These are phyloP conservation scores for Malurus splendens DNA, from an alignment of 2,797 vertebrate species.

Conservation along the genomic window DNA sequence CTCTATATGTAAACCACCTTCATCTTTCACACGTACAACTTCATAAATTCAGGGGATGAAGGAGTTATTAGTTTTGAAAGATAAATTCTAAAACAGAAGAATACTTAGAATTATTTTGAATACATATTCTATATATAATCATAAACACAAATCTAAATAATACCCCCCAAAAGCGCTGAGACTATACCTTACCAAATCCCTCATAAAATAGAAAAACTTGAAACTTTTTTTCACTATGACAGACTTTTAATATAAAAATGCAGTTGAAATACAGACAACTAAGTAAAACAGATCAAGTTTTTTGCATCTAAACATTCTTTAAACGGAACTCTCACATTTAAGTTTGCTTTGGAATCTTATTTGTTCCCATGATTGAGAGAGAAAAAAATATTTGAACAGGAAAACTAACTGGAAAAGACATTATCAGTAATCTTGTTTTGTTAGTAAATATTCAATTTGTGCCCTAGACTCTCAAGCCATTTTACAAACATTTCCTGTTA, in stretches of 20 bases:
- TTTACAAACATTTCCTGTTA: conserved; percentile 27
- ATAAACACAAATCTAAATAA: not conserved
- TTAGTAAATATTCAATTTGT: not conserved
- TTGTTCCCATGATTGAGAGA: not conserved
- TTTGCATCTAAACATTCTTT: not conserved
- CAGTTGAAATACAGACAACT: not conserved
- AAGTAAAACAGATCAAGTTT: not conserved
- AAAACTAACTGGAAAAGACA: not conserved
- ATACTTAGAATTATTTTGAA: not conserved
- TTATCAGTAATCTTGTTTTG: not conserved
- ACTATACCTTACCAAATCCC: not conserved
- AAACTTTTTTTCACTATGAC: not conserved
- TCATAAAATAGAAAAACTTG: not conserved
- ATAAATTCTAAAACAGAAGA: not conserved
- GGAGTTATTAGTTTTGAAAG: not conserved
- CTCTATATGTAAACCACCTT: not conserved
- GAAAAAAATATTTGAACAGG: not conserved
- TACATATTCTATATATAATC: not conserved
- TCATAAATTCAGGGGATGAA: not conserved
- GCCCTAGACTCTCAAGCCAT: not conserved
- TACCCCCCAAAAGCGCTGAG: not conserved
- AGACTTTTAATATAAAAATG: not conserved
- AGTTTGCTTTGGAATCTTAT: not conserved
- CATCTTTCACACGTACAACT: not conserved
- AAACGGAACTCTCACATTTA: not conserved